Percentiles rank a stretch among this genome's conserved stretches.
Conservation (phyloP, 2,113 vertebrate species). For the Entosphenus tridentatus region DNA sequence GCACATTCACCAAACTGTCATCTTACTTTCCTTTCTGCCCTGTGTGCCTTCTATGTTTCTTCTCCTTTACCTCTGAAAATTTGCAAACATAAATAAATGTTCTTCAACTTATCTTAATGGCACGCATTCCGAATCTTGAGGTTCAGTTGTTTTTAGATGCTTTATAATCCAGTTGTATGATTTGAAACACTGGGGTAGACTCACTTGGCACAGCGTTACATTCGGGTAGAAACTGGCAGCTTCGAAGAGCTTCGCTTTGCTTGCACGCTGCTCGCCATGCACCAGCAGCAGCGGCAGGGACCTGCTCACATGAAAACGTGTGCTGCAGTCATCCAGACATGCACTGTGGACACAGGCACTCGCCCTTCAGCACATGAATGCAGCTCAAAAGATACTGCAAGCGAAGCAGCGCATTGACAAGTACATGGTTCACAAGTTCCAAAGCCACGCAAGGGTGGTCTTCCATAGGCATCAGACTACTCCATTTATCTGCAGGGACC, state of each 20-base stretch:
- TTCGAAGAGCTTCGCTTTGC: constrained; percentile 50
- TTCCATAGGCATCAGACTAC: no score
- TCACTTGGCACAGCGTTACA: constrained; percentile 69
- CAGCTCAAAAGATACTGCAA: background rate
- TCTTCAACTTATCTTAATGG: no score
- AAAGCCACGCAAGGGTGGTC: no score
- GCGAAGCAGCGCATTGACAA: background rate
- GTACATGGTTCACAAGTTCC: background rate
- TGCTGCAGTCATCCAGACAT: no score
- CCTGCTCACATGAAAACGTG: constrained; percentile 13
- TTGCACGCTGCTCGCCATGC: constrained; percentile 75
- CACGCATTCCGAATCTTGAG: no score
- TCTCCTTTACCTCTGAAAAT: no score
- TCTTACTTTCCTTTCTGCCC: no score
- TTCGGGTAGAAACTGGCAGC: constrained; percentile 50
- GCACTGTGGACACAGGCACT: background rate
- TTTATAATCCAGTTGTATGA: no score
- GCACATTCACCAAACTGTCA: no score
- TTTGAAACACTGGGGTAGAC: background rate
- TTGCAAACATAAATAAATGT: no score
- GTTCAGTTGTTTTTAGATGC: no score
- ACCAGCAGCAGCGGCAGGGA: constrained; percentile 55
- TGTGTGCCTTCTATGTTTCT: no score
- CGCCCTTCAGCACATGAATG: background rate
- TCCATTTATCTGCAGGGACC: background rate